Evolutionary conservation across 2,797 vertebrate species (phyloP).

Genomic region (Atherinosoma microstoma): DNA sequence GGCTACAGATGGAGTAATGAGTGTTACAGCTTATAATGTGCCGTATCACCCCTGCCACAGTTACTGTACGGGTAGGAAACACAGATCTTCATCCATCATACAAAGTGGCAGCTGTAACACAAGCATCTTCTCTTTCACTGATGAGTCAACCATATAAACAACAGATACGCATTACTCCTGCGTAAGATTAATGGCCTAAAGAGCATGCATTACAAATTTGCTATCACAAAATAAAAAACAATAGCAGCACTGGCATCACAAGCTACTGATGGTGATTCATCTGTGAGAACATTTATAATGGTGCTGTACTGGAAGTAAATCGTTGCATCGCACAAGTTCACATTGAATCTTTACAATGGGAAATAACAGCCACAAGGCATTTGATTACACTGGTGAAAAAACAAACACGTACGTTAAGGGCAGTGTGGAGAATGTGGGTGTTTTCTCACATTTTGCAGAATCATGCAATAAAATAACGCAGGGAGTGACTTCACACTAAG

Average conservation of each 20-base stretch:
- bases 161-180: conserved; percentile 69
- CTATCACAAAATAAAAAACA: conserved; percentile 71
- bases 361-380: conserved; percentile 48
- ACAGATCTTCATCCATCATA: conserved; percentile 74
- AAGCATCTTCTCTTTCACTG: conserved; percentile 76
- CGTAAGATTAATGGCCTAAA: conserved; percentile 68
- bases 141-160: conserved; percentile 73
- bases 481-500: conserved; percentile 52
- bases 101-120: conserved; percentile 75
- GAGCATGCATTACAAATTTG: conserved; percentile 67
- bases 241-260: conserved; percentile 36
- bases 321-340: conserved; percentile 40
- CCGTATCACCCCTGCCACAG: conserved; percentile 45
- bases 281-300: conserved; percentile 55
- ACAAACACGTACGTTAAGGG: conserved; percentile 40
- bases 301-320: conserved; percentile 47
- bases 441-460: conserved; percentile 69
- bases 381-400: conserved; percentile 47
- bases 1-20: conserved; percentile 76
- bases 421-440: conserved; percentile 48
- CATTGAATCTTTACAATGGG: conserved; percentile 24
- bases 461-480: conserved; percentile 44
- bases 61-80: conserved; percentile 68
- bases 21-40: conserved; percentile 70
- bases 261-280: conserved; percentile 67